Evolutionary conservation across 2,113 vertebrate genomes (phyloP).

Genomic region (Ciconia boyciana): DNA sequence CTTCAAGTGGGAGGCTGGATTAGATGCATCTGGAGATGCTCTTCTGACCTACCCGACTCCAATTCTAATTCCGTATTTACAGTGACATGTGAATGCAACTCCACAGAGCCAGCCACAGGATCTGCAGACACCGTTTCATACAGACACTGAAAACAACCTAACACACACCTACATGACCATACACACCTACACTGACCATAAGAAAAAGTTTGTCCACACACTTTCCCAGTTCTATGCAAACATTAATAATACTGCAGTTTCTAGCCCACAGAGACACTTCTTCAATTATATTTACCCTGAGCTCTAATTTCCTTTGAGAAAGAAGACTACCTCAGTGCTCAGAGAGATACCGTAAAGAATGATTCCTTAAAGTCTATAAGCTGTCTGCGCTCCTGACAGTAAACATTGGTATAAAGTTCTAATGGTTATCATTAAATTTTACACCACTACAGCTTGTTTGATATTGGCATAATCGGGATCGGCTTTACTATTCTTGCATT

Average conservation of each 20-base stretch:
- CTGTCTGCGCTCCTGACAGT: neutral
- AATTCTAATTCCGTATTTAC: neutral
- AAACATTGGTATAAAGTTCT: neutral
- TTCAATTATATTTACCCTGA: neutral
- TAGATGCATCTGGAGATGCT: neutral
- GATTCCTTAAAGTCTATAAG: neutral
- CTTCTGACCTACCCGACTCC: neutral
- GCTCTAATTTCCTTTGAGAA: neutral
- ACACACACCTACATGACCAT: neutral
- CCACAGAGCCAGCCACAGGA: neutral
- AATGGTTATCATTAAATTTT: neutral
- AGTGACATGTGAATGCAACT: neutral
- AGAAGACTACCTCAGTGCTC: rapidly evolving
- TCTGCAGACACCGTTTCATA: neutral
- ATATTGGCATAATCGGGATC: neutral
- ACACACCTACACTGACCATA: neutral
- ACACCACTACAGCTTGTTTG: neutral
- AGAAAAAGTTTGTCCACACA: neutral
- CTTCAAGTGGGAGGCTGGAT: neutral
- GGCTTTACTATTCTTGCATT: neutral
- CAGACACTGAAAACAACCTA: neutral
- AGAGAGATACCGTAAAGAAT: neutral
- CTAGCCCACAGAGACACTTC: neutral
- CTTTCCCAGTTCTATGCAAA: neutral
- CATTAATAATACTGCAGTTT: neutral